Base-by-base conservation (phyloP, 2,113 vertebrate species). In the Xerus inauris region DNA sequence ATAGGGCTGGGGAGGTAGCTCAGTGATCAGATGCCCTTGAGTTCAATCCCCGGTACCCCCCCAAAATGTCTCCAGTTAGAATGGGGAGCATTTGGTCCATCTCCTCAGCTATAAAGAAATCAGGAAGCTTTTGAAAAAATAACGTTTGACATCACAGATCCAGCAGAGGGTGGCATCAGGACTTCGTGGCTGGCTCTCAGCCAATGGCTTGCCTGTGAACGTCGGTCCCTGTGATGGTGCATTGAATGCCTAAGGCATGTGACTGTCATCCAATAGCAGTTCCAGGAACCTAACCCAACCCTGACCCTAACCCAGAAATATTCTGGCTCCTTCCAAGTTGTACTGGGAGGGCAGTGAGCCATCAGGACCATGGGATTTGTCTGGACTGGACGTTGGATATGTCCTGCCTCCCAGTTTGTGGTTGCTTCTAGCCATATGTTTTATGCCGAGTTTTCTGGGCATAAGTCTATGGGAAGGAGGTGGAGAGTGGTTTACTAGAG, bases 341-440 rank as follows among this genome's bases (percentile, higher is more conserved):
- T 35, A 77, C 51, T 6, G 51, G 83, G 45, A 42, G 17, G 47
- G 10, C 9, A 38, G 30, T 11, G 82, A 32, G 11, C 17, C 0
- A 0, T 11, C 0, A 0, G 0, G 0, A 0, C 32, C 79, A 1
- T 0, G 8, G 42, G n/a, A 22, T 81, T 45, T 11, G 38, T 30
- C 72, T 71, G 38, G 47, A 24, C 28, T 6, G 54, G 26, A 8
- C 22, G 54, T 32, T 2, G 26, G 38, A 10, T 7, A 32, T 20
- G 3, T n/a, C 67, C 51, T 12, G 49, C 57, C 47, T 35, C 73
- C 38, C 6, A 12, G 2, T 30, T 24, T 2, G 38, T 8, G 45
- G 47, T 76, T 67, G 6, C 1, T 49, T 57, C 94, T 28, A 1
- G 42, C 7, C n/a, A 17, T 16, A 22, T 0, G 0, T 47, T 19